Evolutionary conservation across 2,888 invertebrate genomes (phyloP).

Genomic region (Acronicta leporina): DNA sequence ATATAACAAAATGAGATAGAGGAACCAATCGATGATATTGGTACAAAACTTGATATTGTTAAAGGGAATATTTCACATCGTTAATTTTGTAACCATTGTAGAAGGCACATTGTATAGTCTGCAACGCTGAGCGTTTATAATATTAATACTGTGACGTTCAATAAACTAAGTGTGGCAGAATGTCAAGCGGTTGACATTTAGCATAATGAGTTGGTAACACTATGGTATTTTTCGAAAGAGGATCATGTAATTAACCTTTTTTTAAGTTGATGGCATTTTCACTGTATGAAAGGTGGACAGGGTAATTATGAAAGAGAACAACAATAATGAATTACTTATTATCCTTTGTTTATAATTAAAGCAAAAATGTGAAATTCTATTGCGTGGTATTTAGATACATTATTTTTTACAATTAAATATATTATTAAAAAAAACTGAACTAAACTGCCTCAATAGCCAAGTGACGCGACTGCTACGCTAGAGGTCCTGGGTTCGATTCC

Average conservation of each 20-base stretch:
- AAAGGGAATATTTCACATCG: neutral
- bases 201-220: slow-evolving; percentile 50
- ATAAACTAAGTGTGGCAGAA: slow-evolving; percentile 49
- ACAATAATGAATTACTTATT: too few relatives aligned
- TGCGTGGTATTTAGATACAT: too few relatives aligned
- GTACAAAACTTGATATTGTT: neutral
- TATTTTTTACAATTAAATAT: too few relatives aligned
- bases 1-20: neutral
- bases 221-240: slow-evolving; percentile 34
- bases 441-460: too few relatives aligned
- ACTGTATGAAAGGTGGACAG: slow-evolving; percentile 1
- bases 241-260: slow-evolving; percentile 54
- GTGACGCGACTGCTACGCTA: too few relatives aligned
- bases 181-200: slow-evolving; percentile 56
- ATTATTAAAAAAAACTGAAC: too few relatives aligned
- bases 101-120: slow-evolving; percentile 1
- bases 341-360: too few relatives aligned
- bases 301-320: neutral
- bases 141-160: slow-evolving; percentile 48
- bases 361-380: too few relatives aligned
- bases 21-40: neutral
- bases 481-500: too few relatives aligned
- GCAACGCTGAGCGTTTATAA: slow-evolving; percentile 15
- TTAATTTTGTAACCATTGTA: slow-evolving; percentile 12
- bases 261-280: slow-evolving; percentile 44